Evolutionary conservation across 2,888 invertebrate species (phyloP).

Genomic region (Sarcophaga carnaria): DNA sequence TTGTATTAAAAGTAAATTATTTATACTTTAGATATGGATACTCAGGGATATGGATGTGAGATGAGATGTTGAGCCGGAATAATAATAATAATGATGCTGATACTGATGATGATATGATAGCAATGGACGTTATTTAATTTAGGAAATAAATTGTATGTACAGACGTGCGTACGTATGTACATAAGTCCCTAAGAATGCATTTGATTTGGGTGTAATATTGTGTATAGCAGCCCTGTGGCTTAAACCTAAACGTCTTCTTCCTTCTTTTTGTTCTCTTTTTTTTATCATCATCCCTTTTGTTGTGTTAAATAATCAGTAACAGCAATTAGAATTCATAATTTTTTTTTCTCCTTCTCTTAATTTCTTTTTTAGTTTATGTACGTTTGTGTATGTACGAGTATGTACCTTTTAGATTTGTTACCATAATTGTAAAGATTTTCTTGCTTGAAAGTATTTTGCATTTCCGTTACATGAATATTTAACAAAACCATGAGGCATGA

Average conservation of each 20-base stretch:
- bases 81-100: not conserved
- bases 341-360: slow-evolving; percentile 1
- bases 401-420: slow-evolving; percentile 47
- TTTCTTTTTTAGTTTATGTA: not conserved
- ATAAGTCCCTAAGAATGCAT: slow-evolving; percentile 27
- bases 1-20: slow-evolving; percentile 45
- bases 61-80: not conserved
- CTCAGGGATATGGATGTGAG: not conserved
- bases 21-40: slow-evolving; percentile 53
- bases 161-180: slow-evolving; percentile 5
- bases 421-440: slow-evolving; percentile 24
- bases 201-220: slow-evolving; percentile 62
- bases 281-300: slow-evolving; percentile 36
- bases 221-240: slow-evolving; percentile 47
- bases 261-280: not conserved
- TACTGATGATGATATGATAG: slow-evolving; percentile 10
- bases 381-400: not conserved
- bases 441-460: slow-evolving; percentile 36
- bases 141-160: slow-evolving; percentile 42
- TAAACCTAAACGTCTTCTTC: not conserved
- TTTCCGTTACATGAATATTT: slow-evolving; percentile 38
- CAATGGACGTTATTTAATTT: slow-evolving; percentile 60
- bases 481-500: not conserved
- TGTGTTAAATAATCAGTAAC: slow-evolving; percentile 13
- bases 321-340: slow-evolving; percentile 52